phyloP scores from a whole-genome alignment of 2,113 vertebrate genomes.

The Fukomys damarensis region DNA sequence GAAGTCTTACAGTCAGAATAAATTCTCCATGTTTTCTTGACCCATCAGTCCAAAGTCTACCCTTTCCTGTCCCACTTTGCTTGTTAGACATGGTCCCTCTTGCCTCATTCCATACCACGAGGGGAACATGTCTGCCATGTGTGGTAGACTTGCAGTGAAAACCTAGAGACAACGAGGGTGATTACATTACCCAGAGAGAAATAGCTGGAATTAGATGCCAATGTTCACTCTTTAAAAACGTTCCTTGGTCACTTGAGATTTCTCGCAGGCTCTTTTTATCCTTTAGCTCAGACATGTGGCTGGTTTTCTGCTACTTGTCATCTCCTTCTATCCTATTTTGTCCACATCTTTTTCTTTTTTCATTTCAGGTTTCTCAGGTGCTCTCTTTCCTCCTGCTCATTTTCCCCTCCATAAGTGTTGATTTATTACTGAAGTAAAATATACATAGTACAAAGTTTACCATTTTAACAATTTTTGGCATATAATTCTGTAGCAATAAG shows the following conservation, averaged over 20 bases:
- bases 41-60: not conserved
- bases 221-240: not conserved
- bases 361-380: not conserved
- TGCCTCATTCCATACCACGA: not conserved
- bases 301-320: not conserved
- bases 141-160: not conserved
- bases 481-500: not conserved
- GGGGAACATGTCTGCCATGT: not conserved
- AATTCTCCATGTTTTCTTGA: not conserved
- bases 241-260: not conserved
- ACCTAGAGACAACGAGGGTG: not conserved
- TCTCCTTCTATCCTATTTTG: not conserved
- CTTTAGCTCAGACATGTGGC: not conserved
- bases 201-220: not conserved
- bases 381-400: not conserved
- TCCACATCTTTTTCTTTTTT: not conserved
- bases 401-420: not conserved
- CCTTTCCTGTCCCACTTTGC: not conserved
- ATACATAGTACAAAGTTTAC: not conserved
- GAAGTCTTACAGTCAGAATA: not conserved
- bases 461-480: not conserved
- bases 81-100: not conserved
- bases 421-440: not conserved
- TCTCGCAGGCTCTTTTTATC: not conserved
- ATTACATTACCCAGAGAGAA: not conserved